Evolutionary conservation across 2,113 vertebrate species (phyloP).

Genomic region (Pelusios castaneus): DNA sequence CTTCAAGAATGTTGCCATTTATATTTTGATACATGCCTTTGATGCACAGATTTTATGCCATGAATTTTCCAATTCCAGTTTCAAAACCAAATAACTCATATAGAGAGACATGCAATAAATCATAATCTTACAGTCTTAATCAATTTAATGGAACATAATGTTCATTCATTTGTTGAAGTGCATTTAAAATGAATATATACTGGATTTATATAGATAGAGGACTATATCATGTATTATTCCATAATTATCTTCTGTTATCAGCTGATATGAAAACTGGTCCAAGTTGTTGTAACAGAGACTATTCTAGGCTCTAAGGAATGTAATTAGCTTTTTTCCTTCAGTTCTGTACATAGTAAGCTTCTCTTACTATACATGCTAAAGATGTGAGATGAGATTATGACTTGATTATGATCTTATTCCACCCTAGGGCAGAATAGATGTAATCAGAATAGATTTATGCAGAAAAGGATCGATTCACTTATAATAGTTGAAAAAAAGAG

Average conservation of each 20-base stretch:
- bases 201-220: not conserved
- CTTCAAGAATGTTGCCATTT: slow-evolving; percentile 48
- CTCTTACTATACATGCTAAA: slow-evolving; percentile 19
- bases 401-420: slow-evolving; percentile 42
- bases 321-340: slow-evolving; percentile 19
- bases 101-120: not conserved
- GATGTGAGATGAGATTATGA: slow-evolving; percentile 9
- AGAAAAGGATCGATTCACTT: not conserved
- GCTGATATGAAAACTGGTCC: not conserved
- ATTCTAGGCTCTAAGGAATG: not conserved
- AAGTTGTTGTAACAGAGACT: not conserved
- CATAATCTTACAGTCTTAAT: not conserved
- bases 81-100: slow-evolving; percentile 39
- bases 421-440: slow-evolving; percentile 9
- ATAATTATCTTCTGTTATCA: not conserved
- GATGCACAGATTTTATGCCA: slow-evolving; percentile 17
- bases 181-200: not conserved
- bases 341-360: slow-evolving; percentile 7
- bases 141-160: not conserved
- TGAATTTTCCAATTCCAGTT: slow-evolving; percentile 40
- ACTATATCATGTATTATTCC: not conserved
- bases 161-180: not conserved
- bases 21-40: slow-evolving; percentile 24
- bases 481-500: not conserved
- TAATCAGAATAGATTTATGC: not conserved